phyloP scores from a whole-genome alignment of 2,888 invertebrate species.

The Heteromyza rotundicornis region DNA sequence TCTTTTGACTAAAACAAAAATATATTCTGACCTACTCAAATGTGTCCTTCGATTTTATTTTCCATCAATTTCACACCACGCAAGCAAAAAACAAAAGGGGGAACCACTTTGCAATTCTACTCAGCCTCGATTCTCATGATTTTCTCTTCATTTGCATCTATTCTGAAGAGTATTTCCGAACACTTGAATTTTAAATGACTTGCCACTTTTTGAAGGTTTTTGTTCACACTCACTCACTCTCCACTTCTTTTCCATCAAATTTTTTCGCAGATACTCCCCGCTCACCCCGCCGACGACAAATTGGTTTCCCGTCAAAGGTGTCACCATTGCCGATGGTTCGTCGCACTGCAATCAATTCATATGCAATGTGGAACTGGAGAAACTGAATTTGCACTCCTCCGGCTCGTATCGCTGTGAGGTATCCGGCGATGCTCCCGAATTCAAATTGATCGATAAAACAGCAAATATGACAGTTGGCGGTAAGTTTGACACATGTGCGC shows the following conservation, averaged over 20 bases:
- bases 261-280: constrained; percentile 60
- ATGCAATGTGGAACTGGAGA: constrained; percentile 61
- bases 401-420: constrained; percentile 71
- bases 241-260: too few species aligned
- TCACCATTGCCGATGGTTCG: constrained; percentile 59
- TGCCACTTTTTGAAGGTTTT: not conserved
- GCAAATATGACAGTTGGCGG: constrained; percentile 69
- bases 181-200: constrained; percentile 13
- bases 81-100: too few species aligned
- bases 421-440: constrained; percentile 69
- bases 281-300: constrained; percentile 60
- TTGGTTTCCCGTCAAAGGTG: constrained; percentile 61
- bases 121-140: not conserved
- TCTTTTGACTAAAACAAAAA: too few species aligned
- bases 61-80: too few species aligned
- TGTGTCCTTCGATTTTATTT: too few species aligned
- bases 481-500: constrained; percentile 46
- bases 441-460: constrained; percentile 66
- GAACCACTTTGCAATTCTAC: too few species aligned
- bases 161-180: not conserved
- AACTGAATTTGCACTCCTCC: constrained; percentile 56
- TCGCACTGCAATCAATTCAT: constrained; percentile 62
- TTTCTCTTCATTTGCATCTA: not conserved
- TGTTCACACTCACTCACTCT: constrained; percentile 20
- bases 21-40: too few species aligned